phyloP scores from a whole-genome alignment of 2,797 vertebrate genomes.

The Silurus lanzhouensis region DNA sequence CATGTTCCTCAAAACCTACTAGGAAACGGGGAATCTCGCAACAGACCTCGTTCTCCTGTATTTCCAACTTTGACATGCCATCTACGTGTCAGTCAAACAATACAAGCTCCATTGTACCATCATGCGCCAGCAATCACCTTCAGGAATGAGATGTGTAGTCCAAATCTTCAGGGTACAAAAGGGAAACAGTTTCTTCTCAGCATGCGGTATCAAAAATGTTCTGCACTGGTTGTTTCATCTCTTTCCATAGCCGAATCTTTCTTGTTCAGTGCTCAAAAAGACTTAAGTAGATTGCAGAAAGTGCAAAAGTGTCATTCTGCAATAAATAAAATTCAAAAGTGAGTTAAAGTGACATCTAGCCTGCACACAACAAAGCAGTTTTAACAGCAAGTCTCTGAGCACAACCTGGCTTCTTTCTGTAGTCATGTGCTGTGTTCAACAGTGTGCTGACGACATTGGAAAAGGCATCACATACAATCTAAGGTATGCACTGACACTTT shows the following conservation, averaged over 20 bases:
- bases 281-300: background rate
- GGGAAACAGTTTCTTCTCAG: background rate
- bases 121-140: conserved; percentile 36
- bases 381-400: background rate
- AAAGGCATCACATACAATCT: conserved; percentile 39
- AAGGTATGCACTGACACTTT: conserved; percentile 6
- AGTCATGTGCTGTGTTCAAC: background rate
- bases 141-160: conserved; percentile 7
- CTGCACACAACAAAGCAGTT: background rate
- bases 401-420: background rate
- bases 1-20: conserved; percentile 76
- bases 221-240: background rate
- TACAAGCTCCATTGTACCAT: conserved; percentile 37
- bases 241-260: conserved; percentile 30
- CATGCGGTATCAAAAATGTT: background rate
- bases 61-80: conserved; percentile 48
- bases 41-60: conserved; percentile 19
- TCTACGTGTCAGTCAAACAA: conserved; percentile 44
- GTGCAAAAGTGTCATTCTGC: conserved; percentile 10
- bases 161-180: conserved; percentile 12
- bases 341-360: background rate
- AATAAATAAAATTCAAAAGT: conserved; percentile 1
- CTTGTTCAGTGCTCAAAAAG: background rate
- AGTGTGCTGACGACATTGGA: conserved; percentile 58
- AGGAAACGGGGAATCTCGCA: conserved; percentile 29